These are phyloP conservation scores for Hoplias malabaricus DNA, from an alignment of 2,113 vertebrate species.

Conservation along the genomic window DNA sequence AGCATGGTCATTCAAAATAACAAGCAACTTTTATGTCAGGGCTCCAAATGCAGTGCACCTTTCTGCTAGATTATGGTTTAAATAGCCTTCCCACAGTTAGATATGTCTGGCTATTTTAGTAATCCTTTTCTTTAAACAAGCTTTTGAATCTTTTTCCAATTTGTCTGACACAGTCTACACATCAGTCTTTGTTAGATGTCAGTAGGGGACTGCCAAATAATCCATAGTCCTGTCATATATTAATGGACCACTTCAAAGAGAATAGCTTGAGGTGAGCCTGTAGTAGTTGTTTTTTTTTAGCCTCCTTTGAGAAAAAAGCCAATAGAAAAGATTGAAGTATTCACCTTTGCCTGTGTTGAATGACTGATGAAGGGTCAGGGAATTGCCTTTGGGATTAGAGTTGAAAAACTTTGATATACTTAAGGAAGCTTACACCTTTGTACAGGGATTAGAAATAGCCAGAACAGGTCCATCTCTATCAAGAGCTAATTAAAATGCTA, in stretches of 20 bases:
- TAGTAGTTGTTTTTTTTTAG: constrained; percentile 15
- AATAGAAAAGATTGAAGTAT: constrained; percentile 9
- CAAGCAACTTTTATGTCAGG: constrained; percentile 14
- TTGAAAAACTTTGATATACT: not conserved
- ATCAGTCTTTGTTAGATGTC: constrained; percentile 31
- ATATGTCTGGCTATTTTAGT: not conserved
- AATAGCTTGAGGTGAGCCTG: constrained; percentile 26
- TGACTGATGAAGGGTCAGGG: constrained; percentile 24
- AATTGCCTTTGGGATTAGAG: not conserved
- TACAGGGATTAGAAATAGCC: not conserved
- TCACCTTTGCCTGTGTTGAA: not conserved
- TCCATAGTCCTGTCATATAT: constrained; percentile 33
- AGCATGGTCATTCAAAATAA: constrained; percentile 33
- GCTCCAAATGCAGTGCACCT: not conserved
- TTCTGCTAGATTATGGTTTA: not conserved
- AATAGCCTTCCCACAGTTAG: not conserved
- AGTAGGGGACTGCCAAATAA: constrained; percentile 24
- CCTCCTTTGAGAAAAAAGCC: constrained; percentile 4
- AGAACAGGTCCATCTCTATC: not conserved
- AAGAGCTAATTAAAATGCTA: not conserved
- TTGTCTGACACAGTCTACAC: constrained; percentile 9
- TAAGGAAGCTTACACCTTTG: not conserved
- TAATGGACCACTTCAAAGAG: constrained; percentile 33
- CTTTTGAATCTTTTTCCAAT: constrained; percentile 23
- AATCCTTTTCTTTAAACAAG: constrained; percentile 5